Conservation (phyloP, 2,888 invertebrate genomes). For the Lasioglossum lativentre region DNA sequence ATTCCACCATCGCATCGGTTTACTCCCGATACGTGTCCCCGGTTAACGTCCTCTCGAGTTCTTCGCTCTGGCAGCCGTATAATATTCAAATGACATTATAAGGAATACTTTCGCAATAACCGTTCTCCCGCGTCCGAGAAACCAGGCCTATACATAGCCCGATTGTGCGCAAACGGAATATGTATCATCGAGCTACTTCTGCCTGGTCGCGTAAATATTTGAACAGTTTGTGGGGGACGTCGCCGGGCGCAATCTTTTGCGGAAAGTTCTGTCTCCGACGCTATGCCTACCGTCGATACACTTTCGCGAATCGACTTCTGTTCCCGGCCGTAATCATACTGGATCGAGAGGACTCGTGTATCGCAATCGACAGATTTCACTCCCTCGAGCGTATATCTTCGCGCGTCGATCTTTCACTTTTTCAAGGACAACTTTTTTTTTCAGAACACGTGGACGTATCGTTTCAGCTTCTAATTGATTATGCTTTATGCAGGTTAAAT, state of each 20-base stretch:
- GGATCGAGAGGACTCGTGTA: neutral
- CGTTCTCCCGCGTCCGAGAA: neutral
- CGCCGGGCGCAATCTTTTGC: slow-evolving; percentile 12
- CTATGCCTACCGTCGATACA: neutral
- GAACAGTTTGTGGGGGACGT: slow-evolving; percentile 10
- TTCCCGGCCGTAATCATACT: neutral
- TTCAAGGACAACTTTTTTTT: slow-evolving; percentile 6
- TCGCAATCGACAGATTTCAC: neutral
- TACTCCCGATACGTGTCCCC: neutral
- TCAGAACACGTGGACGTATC: neutral
- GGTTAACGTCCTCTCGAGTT: slow-evolving; percentile 9
- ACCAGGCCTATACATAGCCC: slow-evolving; percentile 1
- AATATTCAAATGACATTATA: slow-evolving; percentile 23
- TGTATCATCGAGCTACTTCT: neutral
- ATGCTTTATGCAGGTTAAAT: neutral
- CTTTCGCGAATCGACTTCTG: neutral
- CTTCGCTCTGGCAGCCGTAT: neutral
- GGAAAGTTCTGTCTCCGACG: neutral
- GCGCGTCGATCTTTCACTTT: neutral
- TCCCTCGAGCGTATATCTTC: neutral
- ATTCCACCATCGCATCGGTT: neutral
- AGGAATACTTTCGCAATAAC: slow-evolving; percentile 17
- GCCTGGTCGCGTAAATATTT: slow-evolving; percentile 26
- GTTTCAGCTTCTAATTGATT: neutral
- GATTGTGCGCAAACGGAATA: slow-evolving; percentile 3